Base-by-base conservation (phyloP, 2,888 invertebrate genomes). In the Dynastes maya region DNA sequence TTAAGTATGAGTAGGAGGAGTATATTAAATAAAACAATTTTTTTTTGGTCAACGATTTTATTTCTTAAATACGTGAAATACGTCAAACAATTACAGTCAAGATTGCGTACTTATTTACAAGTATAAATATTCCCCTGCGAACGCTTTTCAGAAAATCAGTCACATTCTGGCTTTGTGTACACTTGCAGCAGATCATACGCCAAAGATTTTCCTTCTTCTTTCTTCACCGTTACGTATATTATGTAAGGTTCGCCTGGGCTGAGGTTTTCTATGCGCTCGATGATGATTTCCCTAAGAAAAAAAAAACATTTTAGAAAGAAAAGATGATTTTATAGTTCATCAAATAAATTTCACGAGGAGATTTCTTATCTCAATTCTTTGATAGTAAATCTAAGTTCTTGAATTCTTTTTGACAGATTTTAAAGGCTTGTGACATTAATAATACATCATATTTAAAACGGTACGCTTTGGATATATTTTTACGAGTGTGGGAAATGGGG, bases 141-240 rank as follows among this genome's bases (percentile, higher is more conserved):
- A 68, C 6, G 22, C 27, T 67, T 67, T 49, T 49, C 13, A 51
- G 51, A 22, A 40, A 27, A 40, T 61, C 63, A 74, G 61, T 77
- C 61, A 77, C 77, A 77, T 63, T 77, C 70, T 13, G 85, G 83
- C 80, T 88, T 87, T 2, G 90, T 90, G 78, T 88, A 86, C 3
- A 90, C 89, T 81, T 89, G 88, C 5, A 92, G 86, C 32, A 92
- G 87, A 84, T 92, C 90, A 83, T 92, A 92, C 0, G 92, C 91
- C 68, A 92, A 83, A 2, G 91, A 89, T 83, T 90, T 90, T 27
- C 91, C 91, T 83, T 89, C 89, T 63, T 89, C 89, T 78, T 92
- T 89, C 80, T 90, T 90, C 2, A 91, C 90, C 0, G 91, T 92
- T 9, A 92, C 90, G 84, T 92, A 92, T 16, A 92, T 88, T 58